Percentiles rank a stretch among this genome's conserved stretches.
Evolutionary conservation across 2,113 vertebrate species (phyloP).

Genomic region (Helogale parvula): DNA sequence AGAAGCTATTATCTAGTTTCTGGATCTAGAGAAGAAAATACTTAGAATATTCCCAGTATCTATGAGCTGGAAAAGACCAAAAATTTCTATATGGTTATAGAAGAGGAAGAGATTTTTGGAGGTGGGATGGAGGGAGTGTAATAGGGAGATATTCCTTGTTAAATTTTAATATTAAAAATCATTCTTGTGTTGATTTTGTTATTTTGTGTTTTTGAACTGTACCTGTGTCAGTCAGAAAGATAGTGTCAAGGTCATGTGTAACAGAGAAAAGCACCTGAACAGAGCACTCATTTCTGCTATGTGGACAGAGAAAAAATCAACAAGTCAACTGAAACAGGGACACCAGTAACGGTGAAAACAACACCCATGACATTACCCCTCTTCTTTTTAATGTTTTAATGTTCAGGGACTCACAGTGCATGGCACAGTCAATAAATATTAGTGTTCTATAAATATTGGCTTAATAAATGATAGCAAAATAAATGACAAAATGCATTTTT

Average conservation of each 20-base stretch:
- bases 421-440: not conserved
- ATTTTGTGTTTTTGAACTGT: not conserved
- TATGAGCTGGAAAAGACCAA: not conserved
- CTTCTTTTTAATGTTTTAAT: not conserved
- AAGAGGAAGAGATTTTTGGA: not conserved
- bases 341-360: not conserved
- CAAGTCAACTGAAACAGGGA: not conserved
- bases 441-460: not conserved
- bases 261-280: not conserved
- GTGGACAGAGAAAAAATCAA: not conserved
- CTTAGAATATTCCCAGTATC: not conserved
- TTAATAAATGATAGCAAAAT: not conserved
- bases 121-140: fast-evolving
- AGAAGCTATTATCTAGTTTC: not conserved
- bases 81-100: not conserved
- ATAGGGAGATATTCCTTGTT: not conserved
- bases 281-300: not conserved
- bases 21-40: not conserved
- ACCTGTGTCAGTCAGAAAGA: not conserved
- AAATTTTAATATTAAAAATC: not conserved
- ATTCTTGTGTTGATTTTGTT: not conserved
- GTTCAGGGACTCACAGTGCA: not conserved
- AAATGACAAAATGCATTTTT: not conserved
- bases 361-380: not conserved
- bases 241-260: not conserved